A percentile compares a stretch with the other conserved stretches of the same genome.
phyloP scores from a whole-genome alignment of 2,888 invertebrate species.

The Erebia aethiops region DNA sequence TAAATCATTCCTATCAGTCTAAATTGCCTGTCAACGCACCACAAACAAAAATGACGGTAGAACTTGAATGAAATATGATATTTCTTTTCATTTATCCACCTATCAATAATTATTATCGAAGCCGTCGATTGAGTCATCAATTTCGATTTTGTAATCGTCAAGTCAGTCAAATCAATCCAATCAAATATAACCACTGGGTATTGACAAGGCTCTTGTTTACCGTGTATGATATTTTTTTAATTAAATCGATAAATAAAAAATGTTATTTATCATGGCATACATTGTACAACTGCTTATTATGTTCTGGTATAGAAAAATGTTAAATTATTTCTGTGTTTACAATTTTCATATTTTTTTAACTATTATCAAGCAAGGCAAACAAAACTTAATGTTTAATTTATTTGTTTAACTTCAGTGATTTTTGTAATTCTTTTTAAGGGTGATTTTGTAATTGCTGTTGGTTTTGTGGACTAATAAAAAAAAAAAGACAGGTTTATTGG shows the following conservation, averaged over 20 bases:
- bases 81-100: slow-evolving; percentile 57
- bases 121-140: slow-evolving; percentile 65
- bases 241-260: neutral
- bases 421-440: too few relatives aligned
- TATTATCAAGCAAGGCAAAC: too few relatives aligned
- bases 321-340: too few relatives aligned
- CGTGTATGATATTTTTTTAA: neutral
- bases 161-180: slow-evolving; percentile 44
- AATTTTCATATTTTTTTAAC: too few relatives aligned
- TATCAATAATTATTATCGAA: slow-evolving; percentile 56
- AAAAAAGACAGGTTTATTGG: too few relatives aligned
- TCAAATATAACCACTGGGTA: slow-evolving; percentile 22
- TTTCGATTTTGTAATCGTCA: slow-evolving; percentile 58
- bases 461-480: too few relatives aligned
- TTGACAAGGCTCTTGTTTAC: slow-evolving; percentile 24
- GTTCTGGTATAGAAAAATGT: too few relatives aligned
- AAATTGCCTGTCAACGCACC: slow-evolving; percentile 66
- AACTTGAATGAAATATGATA: slow-evolving; percentile 59
- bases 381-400: too few relatives aligned
- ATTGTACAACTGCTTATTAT: too few relatives aligned
- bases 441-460: too few relatives aligned
- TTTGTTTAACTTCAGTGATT: too few relatives aligned
- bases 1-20: slow-evolving; percentile 58
- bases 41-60: slow-evolving; percentile 66
- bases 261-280: neutral